Base-by-base conservation (phyloP, 2,113 vertebrate genomes). In the Dissostichus mawsoni region DNA sequence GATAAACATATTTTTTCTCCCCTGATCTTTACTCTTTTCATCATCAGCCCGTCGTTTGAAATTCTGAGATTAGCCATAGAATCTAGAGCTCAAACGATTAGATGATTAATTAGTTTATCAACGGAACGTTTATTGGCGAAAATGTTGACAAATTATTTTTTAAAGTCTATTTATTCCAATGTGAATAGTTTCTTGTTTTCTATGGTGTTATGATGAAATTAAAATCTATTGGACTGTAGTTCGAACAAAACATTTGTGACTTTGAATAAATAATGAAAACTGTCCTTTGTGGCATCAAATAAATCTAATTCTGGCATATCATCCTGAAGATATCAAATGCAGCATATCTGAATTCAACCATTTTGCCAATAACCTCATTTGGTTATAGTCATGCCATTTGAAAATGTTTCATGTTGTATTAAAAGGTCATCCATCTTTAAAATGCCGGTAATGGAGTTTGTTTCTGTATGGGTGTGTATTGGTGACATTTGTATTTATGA, bases 401-500 rank as follows among this genome's bases (percentile, higher is more conserved):
- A 68, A 59, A 41, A 23, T 65, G 16, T 65, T 44, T 16, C 41
- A 18, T 52, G 0, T 74, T 25, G 11, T 61, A n/a, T 50, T 36
- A 51, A 44, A 67, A 52, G 18, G 8, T 44, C 57, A 51, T 45
- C 48, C 7, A 64, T 81, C 64, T 57, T 52, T 16, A 74, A 83
- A 66, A 47, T n/a, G 23, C 1, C 67, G 48, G 58, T 67, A 61
- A 78, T 57, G 29, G 20, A 48, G 23, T 62, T 0, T 63, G 45
- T 61, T 48, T 72, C n/a, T 62, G 64, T 70, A 13, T 52, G 2
- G 11, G 52, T 14, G 50, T 64, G 50, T 51, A 41, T 57, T 29
- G 68, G 41, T 78, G 78, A 77, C 66, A 78, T 88, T 87, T 83
- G 1, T 79, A 45, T 76, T 58, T 70, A 65, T 86, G 74, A 86